Evolutionary conservation across 2,888 invertebrate genomes (phyloP).

Genomic region (Drosophila kuntzei): DNA sequence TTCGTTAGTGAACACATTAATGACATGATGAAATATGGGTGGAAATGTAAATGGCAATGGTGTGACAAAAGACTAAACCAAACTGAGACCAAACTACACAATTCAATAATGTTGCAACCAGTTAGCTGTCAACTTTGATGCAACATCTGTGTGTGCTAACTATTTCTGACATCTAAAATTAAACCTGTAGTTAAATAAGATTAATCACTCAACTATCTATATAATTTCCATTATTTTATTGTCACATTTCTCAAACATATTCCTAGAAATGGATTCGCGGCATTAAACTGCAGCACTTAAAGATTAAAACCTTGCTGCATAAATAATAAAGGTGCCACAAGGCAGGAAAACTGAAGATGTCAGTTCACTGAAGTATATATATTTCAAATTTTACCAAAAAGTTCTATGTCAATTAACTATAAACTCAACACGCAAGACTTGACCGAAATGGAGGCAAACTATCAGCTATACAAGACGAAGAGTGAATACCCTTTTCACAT

Average conservation of each 20-base stretch:
- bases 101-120: constrained; percentile 48
- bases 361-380: constrained; percentile 38
- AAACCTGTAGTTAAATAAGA: constrained; percentile 1
- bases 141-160: constrained; percentile 35
- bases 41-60: constrained; percentile 26
- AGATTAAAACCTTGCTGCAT: constrained; percentile 30
- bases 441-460: background rate
- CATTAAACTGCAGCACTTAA: constrained; percentile 56
- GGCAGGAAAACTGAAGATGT: constrained; percentile 13
- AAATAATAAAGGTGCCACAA: constrained; percentile 33
- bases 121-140: constrained; percentile 39
- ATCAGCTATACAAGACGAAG: constrained; percentile 8
- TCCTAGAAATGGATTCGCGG: constrained; percentile 35
- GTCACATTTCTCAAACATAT: background rate
- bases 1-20: constrained; percentile 72
- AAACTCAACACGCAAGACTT: constrained; percentile 37
- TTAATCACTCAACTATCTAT: background rate
- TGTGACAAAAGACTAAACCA: constrained; percentile 54
- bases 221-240: background rate
- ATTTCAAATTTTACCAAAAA: constrained; percentile 49
- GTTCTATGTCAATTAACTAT: constrained; percentile 60
- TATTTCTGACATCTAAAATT: constrained; percentile 16
- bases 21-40: constrained; percentile 54
- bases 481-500: constrained; percentile 16
- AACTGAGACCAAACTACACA: constrained; percentile 39